Conservation (phyloP, 2,888 invertebrate species). For the Ecdyonurus torrentis region DNA sequence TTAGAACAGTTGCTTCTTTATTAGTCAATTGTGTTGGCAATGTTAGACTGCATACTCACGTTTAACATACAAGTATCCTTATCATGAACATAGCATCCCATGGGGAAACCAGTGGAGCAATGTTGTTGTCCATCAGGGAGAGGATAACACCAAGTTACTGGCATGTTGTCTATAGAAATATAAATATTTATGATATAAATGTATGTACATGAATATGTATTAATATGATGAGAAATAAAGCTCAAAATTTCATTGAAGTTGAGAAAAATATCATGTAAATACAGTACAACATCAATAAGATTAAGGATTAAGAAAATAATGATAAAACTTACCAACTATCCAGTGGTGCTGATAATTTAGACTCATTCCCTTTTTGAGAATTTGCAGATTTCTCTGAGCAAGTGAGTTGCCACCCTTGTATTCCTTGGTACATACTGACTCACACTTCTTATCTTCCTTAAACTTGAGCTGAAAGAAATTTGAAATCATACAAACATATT, state of each 20-base stretch:
- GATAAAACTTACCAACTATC: slow-evolving; percentile 48
- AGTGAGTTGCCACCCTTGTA: slow-evolving; percentile 50
- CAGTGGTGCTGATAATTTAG: slow-evolving; percentile 98
- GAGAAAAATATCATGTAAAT: too few species aligned
- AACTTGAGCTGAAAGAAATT: slow-evolving; percentile 9
- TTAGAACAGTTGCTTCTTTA: background rate
- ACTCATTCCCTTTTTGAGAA: slow-evolving; percentile 79
- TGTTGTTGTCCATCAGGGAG: slow-evolving; percentile 53
- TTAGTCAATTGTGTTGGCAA: background rate
- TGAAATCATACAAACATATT: too few species aligned
- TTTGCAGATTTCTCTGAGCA: slow-evolving; percentile 52
- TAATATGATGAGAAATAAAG: too few species aligned
- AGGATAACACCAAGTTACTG: slow-evolving; percentile 90
- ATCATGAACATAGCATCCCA: slow-evolving; percentile 79
- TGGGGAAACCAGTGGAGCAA: slow-evolving; percentile 93
- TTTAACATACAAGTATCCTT: slow-evolving; percentile 23
- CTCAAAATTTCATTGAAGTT: too few species aligned
- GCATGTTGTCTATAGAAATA: slow-evolving; percentile 97
- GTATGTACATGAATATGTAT: background rate
- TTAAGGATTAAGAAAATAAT: too few species aligned
- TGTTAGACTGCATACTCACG: slow-evolving; percentile 18
- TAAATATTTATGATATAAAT: too few species aligned
- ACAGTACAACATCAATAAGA: too few species aligned
- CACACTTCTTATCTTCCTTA: slow-evolving; percentile 32
- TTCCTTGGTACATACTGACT: slow-evolving; percentile 41